Percentiles rank a stretch among this genome's conserved stretches.
Conservation (phyloP, 1,140 invertebrate genomes). For the Meloidogyne exigua region DNA sequence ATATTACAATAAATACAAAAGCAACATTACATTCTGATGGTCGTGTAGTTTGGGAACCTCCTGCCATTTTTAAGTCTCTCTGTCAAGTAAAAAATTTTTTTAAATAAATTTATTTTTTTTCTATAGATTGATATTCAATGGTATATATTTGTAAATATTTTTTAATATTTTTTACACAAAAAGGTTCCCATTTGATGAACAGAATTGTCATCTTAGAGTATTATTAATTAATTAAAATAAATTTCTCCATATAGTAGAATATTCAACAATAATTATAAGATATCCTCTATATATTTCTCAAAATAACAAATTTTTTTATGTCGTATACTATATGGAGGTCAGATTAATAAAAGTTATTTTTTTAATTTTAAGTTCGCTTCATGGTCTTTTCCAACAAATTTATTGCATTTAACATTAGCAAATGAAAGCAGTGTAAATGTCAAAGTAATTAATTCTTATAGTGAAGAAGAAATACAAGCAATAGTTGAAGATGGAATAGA, state of each 20-base stretch:
- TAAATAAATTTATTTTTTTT: neutral
- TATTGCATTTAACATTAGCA: conserved; percentile 54
- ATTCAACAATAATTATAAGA: too few species aligned
- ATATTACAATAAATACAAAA: conserved; percentile 68
- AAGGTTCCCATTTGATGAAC: conserved; percentile 77
- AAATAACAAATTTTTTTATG: too few species aligned
- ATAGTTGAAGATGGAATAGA: conserved; percentile 62
- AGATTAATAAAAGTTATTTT: too few species aligned
- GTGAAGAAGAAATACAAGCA: conserved; percentile 55
- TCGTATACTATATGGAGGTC: too few species aligned
- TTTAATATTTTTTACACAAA: conserved; percentile 43
- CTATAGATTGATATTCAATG: conserved; percentile 81
- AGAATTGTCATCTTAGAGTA: conserved; percentile 44
- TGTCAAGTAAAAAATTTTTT: conserved; percentile 67
- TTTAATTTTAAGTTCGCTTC: conserved; percentile 97
- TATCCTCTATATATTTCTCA: too few species aligned
- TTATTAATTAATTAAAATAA: neutral
- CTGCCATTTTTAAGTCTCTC: conserved; percentile 96
- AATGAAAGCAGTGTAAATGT: conserved; percentile 29
- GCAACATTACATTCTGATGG: conserved; percentile 76
- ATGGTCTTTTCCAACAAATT: conserved; percentile 83
- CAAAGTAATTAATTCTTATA: conserved; percentile 54
- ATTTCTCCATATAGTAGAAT: too few species aligned
- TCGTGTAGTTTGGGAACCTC: conserved; percentile 89
- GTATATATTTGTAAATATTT: conserved; percentile 35